phyloP scores from a whole-genome alignment of 2,797 vertebrate species.

The Megaceryle alcyon region DNA sequence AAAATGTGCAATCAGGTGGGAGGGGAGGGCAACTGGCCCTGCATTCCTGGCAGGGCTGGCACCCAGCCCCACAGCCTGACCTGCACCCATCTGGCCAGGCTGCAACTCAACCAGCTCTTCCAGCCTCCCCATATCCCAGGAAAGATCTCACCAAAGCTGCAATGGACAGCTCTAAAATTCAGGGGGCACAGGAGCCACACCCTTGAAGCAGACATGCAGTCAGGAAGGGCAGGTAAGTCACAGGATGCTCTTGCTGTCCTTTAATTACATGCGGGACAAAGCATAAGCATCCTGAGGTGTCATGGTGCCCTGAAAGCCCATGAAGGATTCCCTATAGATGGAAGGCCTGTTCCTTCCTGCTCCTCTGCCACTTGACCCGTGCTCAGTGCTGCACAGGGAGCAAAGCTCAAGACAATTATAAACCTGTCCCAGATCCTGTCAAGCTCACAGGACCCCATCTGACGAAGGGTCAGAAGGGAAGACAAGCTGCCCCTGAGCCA shows the following conservation, averaged over 20 bases:
- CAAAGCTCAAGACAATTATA: background rate
- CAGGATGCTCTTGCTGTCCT: fast-evolving
- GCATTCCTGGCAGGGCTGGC: background rate
- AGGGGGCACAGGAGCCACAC: background rate
- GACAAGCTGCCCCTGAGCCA: background rate
- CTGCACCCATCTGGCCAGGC: fast-evolving
- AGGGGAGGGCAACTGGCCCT: background rate
- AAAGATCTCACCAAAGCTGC: background rate
- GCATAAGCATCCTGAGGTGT: fast-evolving
- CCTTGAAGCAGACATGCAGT: background rate
- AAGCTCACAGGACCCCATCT: background rate
- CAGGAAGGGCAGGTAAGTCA: background rate
- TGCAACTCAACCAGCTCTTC: background rate
- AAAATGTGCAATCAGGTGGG: background rate
- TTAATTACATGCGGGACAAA: fast-evolving
- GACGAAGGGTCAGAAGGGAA: fast-evolving
- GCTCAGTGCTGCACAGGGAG: background rate
- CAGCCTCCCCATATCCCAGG: fast-evolving
- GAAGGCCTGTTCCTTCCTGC: background rate
- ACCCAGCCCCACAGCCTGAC: background rate
- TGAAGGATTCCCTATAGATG: background rate
- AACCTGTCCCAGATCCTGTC: background rate
- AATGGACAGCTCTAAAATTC: background rate
- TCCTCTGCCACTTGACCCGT: background rate
- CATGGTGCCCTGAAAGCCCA: background rate